Conservation (phyloP, 1,140 invertebrate species). For the Danaus plexippus region DNA sequence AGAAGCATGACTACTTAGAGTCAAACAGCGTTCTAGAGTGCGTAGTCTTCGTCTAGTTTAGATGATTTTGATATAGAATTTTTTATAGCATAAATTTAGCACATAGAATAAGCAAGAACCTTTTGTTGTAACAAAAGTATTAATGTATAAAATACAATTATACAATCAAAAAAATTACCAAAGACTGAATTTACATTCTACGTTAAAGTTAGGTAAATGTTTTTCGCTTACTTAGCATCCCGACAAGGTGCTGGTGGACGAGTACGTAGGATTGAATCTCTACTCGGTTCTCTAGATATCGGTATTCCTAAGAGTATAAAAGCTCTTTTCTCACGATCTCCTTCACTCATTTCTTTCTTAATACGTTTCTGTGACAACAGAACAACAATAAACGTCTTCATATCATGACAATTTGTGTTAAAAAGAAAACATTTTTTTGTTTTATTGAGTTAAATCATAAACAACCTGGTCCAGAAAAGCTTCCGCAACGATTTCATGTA, state of each 20-base stretch:
- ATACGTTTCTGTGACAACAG: slow-evolving; percentile 59
- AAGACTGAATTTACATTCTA: too few species aligned
- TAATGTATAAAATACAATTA: too few species aligned
- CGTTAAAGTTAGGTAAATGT: background rate
- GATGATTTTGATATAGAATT: too few species aligned
- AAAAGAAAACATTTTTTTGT: background rate
- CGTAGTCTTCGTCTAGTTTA: slow-evolving; percentile 39
- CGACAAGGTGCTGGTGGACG: slow-evolving; percentile 44
- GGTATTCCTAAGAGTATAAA: slow-evolving; percentile 55
- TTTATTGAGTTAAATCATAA: background rate
- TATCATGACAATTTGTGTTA: background rate
- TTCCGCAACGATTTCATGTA: slow-evolving; percentile 45
- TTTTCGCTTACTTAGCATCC: slow-evolving; percentile 39
- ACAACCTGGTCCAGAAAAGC: slow-evolving; percentile 56
- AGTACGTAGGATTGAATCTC: slow-evolving; percentile 48
- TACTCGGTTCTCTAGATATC: slow-evolving; percentile 56
- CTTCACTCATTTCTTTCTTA: slow-evolving; percentile 46
- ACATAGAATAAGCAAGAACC: too few species aligned
- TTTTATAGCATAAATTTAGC: too few species aligned
- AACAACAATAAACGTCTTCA: slow-evolving; percentile 12
- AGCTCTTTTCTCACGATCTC: slow-evolving; percentile 52
- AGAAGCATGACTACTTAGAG: slow-evolving; percentile 30
- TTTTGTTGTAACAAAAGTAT: too few species aligned
- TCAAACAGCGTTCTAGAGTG: slow-evolving; percentile 38
- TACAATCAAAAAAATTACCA: too few species aligned